Evolutionary conservation across 2,888 invertebrate species (phyloP).

Genomic region (Diabrotica balteata): DNA sequence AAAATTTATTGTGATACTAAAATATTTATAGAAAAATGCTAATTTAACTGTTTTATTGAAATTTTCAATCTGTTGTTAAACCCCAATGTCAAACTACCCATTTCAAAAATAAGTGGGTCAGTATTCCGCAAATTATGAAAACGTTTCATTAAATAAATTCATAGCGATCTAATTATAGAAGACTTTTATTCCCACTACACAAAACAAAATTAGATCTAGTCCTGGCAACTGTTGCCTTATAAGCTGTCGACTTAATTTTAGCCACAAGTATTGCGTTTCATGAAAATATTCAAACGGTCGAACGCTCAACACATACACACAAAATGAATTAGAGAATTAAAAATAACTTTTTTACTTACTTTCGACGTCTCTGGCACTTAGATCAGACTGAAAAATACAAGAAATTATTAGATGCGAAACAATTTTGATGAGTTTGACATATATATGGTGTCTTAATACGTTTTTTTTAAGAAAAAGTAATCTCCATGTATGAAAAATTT

Average conservation of each 20-base stretch:
- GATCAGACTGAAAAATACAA: conserved; percentile 74
- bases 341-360: conserved; percentile 70
- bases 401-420: too few species aligned
- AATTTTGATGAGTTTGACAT: too few species aligned
- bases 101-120: conserved; percentile 31
- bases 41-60: too few species aligned
- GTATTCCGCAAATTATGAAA: conserved; percentile 27
- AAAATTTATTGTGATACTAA: too few species aligned
- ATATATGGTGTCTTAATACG: too few species aligned
- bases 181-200: conserved; percentile 34
- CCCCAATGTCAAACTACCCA: too few species aligned
- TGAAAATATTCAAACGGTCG: conserved; percentile 25
- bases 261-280: conserved; percentile 35
- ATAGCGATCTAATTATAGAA: conserved; percentile 33
- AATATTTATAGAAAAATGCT: too few species aligned
- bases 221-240: conserved; percentile 42
- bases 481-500: too few species aligned
- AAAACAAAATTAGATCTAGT: conserved; percentile 37
- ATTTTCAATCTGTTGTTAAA: too few species aligned
- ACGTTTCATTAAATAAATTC: conserved; percentile 12
- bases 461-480: too few species aligned
- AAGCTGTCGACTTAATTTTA: conserved; percentile 47
- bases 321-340: conserved; percentile 24
- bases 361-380: conserved; percentile 87
- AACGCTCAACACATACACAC: neutral